Percentiles rank a stretch among this genome's conserved stretches.
Conservation (phyloP, 2,113 vertebrate genomes). For the Azemiops feae region DNA sequence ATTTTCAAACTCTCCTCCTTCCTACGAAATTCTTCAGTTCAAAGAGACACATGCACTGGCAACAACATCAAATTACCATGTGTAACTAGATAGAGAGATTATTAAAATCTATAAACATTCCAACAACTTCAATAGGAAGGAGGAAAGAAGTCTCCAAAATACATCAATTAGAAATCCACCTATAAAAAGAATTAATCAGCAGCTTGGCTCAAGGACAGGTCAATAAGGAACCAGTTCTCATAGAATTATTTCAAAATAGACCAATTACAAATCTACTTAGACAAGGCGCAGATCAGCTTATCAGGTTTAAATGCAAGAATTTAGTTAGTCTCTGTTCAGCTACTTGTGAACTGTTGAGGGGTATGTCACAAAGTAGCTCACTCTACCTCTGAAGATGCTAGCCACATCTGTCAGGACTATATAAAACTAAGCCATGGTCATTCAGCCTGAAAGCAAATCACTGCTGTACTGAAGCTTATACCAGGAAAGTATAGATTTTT, state of each 20-base stretch:
- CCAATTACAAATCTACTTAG: not conserved
- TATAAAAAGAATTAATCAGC: not conserved
- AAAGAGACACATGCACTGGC: no score
- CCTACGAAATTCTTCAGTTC: not conserved
- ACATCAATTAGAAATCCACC: not conserved
- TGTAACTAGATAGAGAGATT: no score
- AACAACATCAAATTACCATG: no score
- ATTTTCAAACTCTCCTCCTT: not conserved
- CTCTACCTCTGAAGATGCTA: not conserved
- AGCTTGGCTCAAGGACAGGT: not conserved
- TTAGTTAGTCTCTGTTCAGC: not conserved
- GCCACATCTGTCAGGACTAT: not conserved
- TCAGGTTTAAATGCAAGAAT: not conserved
- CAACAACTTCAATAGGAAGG: not conserved
- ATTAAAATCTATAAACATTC: no score
- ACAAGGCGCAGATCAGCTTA: not conserved
- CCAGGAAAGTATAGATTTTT: not conserved
- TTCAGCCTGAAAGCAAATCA: not conserved
- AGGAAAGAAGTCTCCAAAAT: not conserved
- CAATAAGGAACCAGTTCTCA: not conserved
- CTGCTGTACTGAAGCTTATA: not conserved
- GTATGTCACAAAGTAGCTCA: not conserved
- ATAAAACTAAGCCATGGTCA: not conserved
- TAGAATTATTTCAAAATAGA: not conserved
- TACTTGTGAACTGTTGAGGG: no score